A percentile compares a stretch with the other conserved stretches of the same genome.
phyloP scores from a whole-genome alignment of 2,797 vertebrate species.

The Eospalax fontanierii region DNA sequence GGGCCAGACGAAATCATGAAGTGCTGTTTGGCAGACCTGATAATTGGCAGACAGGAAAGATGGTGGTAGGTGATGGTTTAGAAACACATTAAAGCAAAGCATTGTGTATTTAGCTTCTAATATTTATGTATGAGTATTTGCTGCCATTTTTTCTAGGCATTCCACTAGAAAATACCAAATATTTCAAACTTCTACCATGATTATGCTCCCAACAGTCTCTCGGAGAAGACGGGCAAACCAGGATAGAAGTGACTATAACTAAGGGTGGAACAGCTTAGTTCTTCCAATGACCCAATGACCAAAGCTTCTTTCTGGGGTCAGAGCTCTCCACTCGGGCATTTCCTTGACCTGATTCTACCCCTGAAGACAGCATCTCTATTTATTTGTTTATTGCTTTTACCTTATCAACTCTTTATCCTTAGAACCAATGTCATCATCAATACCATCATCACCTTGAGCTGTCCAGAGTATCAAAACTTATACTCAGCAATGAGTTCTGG shows the following conservation, averaged over 20 bases:
- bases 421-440: background rate
- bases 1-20: slow-evolving; percentile 28
- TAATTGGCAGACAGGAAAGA: background rate
- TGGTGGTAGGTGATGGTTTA: background rate
- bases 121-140: background rate
- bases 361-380: background rate
- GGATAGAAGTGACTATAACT: background rate
- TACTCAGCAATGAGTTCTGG: background rate
- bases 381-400: background rate
- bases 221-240: background rate
- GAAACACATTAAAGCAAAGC: slow-evolving; percentile 40
- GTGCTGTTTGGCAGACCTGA: background rate
- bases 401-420: background rate
- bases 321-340: fast-evolving
- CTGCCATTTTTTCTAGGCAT: slow-evolving; percentile 53
- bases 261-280: background rate
- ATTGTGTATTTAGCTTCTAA: slow-evolving; percentile 3
- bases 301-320: background rate
- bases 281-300: background rate
- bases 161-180: background rate
- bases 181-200: background rate
- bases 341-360: background rate
- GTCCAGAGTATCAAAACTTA: background rate
- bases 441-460: background rate
- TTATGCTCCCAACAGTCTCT: background rate